Evolutionary conservation across 2,888 invertebrate genomes (phyloP).

Genomic region (Caenorhabditis sinica): DNA sequence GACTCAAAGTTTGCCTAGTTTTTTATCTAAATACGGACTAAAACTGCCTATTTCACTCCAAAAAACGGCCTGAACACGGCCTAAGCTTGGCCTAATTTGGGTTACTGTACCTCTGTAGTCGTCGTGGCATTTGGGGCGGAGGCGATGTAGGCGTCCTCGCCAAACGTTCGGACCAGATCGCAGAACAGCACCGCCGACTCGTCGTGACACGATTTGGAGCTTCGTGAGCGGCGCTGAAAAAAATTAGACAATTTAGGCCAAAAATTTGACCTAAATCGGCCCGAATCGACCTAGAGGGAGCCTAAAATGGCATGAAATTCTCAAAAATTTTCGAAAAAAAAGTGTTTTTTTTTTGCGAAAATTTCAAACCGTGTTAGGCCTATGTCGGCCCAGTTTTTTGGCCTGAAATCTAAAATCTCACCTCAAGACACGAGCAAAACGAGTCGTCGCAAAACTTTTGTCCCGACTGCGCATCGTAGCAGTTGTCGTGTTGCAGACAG

Average conservation of each 20-base stretch:
- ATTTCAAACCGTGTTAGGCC: background rate
- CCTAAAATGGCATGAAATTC: no score
- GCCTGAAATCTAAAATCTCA: slow-evolving; percentile 29
- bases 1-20: background rate
- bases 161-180: slow-evolving; percentile 67
- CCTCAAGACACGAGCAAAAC: slow-evolving; percentile 73
- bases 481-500: slow-evolving; percentile 53
- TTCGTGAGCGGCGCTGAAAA: slow-evolving; percentile 60
- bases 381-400: background rate
- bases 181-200: slow-evolving; percentile 70
- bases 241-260: background rate
- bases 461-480: slow-evolving; percentile 62
- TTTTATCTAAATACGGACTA: background rate
- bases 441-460: slow-evolving; percentile 73
- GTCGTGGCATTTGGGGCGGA: slow-evolving; percentile 64
- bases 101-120: slow-evolving; percentile 50
- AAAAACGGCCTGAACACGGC: background rate
- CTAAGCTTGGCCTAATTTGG: background rate
- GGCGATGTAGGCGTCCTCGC: slow-evolving; percentile 65
- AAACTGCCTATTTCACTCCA: background rate
- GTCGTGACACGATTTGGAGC: slow-evolving; percentile 67
- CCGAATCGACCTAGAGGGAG: no score
- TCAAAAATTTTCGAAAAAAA: no score
- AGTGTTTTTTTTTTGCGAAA: background rate
- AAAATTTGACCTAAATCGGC: background rate